Percentiles rank a stretch among this genome's conserved stretches.
phyloP scores from a whole-genome alignment of 2,888 invertebrate genomes.

The Caenorhabditis plicata region DNA sequence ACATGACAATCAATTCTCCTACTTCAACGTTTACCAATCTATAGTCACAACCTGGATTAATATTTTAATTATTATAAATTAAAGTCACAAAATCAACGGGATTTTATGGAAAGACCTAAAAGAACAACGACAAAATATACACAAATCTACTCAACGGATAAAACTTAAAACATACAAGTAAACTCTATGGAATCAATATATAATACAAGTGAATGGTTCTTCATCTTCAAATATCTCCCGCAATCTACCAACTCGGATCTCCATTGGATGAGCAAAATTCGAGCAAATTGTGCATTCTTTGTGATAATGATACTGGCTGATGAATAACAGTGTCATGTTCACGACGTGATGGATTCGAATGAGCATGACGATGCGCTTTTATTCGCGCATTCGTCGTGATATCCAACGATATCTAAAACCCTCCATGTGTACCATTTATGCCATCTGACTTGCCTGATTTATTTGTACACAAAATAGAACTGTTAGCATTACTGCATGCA shows the following conservation, averaged over 20 bases:
- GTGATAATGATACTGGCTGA: slow-evolving; percentile 7
- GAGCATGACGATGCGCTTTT: slow-evolving; percentile 15
- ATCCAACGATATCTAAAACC: slow-evolving; percentile 31
- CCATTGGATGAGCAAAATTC: slow-evolving; percentile 40
- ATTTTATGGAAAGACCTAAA: too few species aligned
- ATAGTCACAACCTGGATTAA: too few species aligned
- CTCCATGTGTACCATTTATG: background rate
- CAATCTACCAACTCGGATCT: slow-evolving; percentile 14
- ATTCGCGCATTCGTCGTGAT: slow-evolving; percentile 39
- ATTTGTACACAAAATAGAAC: slow-evolving; percentile 38
- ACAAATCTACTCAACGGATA: too few species aligned
- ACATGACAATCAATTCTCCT: too few species aligned
- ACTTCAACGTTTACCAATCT: too few species aligned
- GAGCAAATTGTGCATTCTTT: slow-evolving; percentile 26
- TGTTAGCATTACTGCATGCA: slow-evolving; percentile 40
- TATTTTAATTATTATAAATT: too few species aligned
- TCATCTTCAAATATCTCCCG: background rate
- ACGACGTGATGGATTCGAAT: background rate
- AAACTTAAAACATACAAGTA: too few species aligned
- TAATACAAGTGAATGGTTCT: too few species aligned
- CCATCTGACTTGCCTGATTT: slow-evolving; percentile 22
- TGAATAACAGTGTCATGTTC: background rate
- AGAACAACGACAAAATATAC: too few species aligned
- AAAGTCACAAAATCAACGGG: too few species aligned
- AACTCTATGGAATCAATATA: too few species aligned